Base-by-base conservation (phyloP, 2,113 vertebrate genomes). In the Dasypus novemcinctus region DNA sequence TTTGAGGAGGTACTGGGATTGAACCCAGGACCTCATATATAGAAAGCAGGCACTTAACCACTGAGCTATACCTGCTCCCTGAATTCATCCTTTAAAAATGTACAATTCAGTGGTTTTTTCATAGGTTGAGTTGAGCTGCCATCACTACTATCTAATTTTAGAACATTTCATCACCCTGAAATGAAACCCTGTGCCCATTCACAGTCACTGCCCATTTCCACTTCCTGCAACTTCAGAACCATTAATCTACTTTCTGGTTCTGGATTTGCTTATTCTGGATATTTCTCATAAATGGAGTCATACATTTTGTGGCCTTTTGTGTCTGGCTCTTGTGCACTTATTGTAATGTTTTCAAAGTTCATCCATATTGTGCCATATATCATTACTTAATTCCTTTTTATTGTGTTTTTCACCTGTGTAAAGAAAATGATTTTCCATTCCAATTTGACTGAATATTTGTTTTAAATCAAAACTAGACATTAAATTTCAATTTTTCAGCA, bases 91-190 rank as follows among this genome's bases (percentile, higher is more conserved):
- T 46, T 46, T 46, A 46, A 46, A 46, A 46, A 46, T 46, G 43
- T 46, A 46, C 33, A 85, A 0, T 83, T 52, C 11, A 81, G 49
- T 81, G 49, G 18, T 81, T 86, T 93, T 75, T 74, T 81, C 49
- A 91, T 14, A 46, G 43, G 43, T 46, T 46, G 43, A 69, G 54
- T 90, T 95, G 57, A 95, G 49, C n/a, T 63, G 0, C 8, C 31
- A 49, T 93, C n/a, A 54, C 79, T 82, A 87, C 27, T 90, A 41
- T 38, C 36, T 38, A 90, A 87, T 93, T 93, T 78, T 95, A 82
- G 75, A 90, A 90, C 49, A 75, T 93, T 49, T 49, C 46, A 49
- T 49, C 8, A 49, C 46, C 46, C 46, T 11, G 8, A 49, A 49
- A 49, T 49, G 46, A 49, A 49, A 49, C 46, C 46, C 46, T 49